Base-by-base conservation (phyloP, 2,113 vertebrate genomes). In the Platysteira castanea region DNA sequence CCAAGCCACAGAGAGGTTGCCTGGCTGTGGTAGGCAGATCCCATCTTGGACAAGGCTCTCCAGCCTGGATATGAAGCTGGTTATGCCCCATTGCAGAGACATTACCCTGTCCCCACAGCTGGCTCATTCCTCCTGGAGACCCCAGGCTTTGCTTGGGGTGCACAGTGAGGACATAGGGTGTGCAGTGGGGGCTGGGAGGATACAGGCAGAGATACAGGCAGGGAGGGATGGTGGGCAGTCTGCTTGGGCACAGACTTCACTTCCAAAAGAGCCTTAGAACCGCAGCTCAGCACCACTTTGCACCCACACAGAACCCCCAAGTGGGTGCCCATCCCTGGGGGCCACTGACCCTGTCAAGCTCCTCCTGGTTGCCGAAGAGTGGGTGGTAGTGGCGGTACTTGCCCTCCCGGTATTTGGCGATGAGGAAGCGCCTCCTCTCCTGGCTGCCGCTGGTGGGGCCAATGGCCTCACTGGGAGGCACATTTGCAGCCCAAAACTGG, bases 371-470 rank as follows among this genome's bases (percentile, higher is more conserved):
- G 42, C 99, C 99, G 3, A 99, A 99, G 52, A 99, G 98, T 0
- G 98, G 98, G 96, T 99, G 99, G 95, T 99, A 99, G 42, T 98
- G 97, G 24, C 99, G 99, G 97, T 99, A 99, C 90, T 99, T 99
- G 77, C 99, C 99, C 93, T 99, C 98, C 10, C 98, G 98, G 97
- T 99, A 99, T 68, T 99, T 99, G 97, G 99, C 98, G 4, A 87
- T 79, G 86, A 99, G 98, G 96, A 99, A 99, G 42, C 80, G 92
- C 5, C 98, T 95, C 53, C 99, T 95, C 9, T 99, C 98, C 21
- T 96, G 92, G 7, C 97, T 98, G 96, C 98, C 73, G 75, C 99
- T 99, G 20, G 44, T 63, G 13, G 98, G 92, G 7, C 71, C 30
- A 80, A 99, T 96, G 42, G 98, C 98, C 92, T 99, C 99, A 20